Evolutionary conservation across 2,888 invertebrate species (phyloP).

Genomic region (Oasisia sp.): DNA sequence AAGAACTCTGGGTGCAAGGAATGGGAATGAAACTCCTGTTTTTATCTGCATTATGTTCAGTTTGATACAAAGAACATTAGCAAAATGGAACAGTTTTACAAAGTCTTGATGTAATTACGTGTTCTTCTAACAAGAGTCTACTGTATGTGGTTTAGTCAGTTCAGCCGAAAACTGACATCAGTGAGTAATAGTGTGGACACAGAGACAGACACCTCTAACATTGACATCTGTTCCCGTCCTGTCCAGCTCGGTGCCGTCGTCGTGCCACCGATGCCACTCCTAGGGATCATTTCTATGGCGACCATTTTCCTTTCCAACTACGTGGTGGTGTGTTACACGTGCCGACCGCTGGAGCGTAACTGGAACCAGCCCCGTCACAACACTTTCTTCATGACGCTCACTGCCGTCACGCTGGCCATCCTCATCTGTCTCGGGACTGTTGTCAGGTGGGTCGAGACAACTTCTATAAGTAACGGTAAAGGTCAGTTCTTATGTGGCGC

Average conservation of each 20-base stretch:
- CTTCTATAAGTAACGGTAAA: neutral
- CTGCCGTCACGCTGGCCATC: neutral
- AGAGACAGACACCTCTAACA: too few species aligned
- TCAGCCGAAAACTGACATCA: too few species aligned
- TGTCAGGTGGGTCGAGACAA: neutral
- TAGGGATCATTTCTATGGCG: neutral
- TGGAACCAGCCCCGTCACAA: conserved; percentile 17
- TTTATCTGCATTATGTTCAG: too few species aligned
- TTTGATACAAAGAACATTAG: too few species aligned
- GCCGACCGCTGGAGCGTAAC: neutral
- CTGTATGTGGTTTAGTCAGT: too few species aligned
- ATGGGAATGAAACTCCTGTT: too few species aligned
- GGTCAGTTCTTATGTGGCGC: too few species aligned
- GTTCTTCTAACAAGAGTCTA: too few species aligned
- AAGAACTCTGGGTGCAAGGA: too few species aligned
- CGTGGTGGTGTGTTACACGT: conserved; percentile 2
- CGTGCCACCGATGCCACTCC: neutral
- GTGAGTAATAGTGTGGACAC: too few species aligned
- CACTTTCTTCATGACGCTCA: conserved; percentile 5
- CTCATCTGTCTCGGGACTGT: neutral
- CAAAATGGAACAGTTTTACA: too few species aligned
- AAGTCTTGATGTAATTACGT: too few species aligned
- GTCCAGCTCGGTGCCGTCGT: neutral
- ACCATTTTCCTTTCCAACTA: neutral
- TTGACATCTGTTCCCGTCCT: neutral